Percentiles rank a stretch among this genome's conserved stretches.
phyloP scores from a whole-genome alignment of 2,797 vertebrate genomes.

The Gastrophryne carolinensis region DNA sequence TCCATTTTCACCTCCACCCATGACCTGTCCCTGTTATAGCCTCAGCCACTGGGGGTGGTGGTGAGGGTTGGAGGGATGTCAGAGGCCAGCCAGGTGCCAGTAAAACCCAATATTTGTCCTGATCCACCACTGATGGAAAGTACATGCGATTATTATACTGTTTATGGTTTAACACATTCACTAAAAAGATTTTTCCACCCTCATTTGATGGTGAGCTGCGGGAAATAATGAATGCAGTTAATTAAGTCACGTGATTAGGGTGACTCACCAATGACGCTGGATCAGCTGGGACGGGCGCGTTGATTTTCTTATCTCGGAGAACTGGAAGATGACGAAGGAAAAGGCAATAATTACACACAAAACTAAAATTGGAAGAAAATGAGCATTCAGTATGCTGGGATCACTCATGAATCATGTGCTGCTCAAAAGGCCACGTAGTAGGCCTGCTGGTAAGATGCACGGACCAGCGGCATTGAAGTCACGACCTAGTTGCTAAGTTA shows the following conservation, averaged over 20 bases:
- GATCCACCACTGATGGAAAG: too few relatives aligned
- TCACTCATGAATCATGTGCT: constrained; percentile 39
- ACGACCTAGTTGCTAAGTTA: neutral
- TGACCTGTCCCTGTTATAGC: too few relatives aligned
- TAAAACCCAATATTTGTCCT: too few relatives aligned
- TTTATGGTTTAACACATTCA: too few relatives aligned
- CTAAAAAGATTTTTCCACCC: too few relatives aligned
- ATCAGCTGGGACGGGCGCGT: neutral
- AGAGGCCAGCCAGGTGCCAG: too few relatives aligned
- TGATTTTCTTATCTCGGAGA: constrained; percentile 1
- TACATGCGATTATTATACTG: too few relatives aligned
- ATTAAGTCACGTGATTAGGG: neutral
- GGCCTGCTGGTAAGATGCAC: neutral
- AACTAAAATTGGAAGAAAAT: neutral
- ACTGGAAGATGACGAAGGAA: constrained; percentile 7
- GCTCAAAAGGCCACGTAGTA: constrained; percentile 1
- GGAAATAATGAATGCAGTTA: neutral
- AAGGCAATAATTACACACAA: constrained; percentile 29
- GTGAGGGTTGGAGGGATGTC: too few relatives aligned
- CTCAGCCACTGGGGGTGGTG: too few relatives aligned
- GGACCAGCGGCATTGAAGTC: constrained; percentile 4
- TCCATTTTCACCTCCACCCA: too few relatives aligned
- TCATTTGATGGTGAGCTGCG: neutral
- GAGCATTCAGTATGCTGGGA: neutral
- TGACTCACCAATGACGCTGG: constrained; percentile 3